Percentiles rank a stretch among this genome's conserved stretches.
Conservation (phyloP, 2,113 vertebrate species). For the Loxodonta africana region DNA sequence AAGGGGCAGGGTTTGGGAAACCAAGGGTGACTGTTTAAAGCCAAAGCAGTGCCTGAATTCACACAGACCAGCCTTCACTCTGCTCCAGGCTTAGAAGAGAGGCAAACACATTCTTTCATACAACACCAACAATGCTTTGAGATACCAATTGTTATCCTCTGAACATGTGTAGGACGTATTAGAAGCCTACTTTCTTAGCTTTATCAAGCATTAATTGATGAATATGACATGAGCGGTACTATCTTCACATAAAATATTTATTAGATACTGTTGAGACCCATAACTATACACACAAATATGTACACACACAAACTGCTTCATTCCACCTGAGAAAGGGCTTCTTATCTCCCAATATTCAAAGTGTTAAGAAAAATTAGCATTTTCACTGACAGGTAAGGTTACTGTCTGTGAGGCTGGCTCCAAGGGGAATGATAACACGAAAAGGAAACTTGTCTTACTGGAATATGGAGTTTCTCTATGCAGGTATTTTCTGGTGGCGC, state of each 20-base stretch:
- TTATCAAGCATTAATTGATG: neutral
- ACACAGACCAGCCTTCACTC: neutral
- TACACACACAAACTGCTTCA: neutral
- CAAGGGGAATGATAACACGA: neutral
- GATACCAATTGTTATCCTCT: neutral
- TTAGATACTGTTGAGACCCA: neutral
- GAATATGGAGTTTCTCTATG: neutral
- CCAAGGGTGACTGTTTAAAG: neutral
- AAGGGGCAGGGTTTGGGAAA: neutral
- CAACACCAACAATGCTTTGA: neutral
- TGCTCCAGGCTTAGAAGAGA: neutral
- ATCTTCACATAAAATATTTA: neutral
- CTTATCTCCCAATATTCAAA: neutral
- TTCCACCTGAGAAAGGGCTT: neutral
- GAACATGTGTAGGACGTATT: neutral
- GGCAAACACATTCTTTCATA: neutral
- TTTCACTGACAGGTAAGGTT: neutral
- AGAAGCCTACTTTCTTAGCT: neutral
- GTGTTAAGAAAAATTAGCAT: neutral
- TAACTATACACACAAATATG: neutral
- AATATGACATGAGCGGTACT: neutral
- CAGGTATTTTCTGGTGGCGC: neutral
- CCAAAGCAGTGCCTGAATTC: neutral
- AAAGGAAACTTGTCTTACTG: neutral
- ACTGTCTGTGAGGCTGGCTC: neutral